Conservation (phyloP, 2,888 invertebrate species). For the Brachylomia viminalis region DNA sequence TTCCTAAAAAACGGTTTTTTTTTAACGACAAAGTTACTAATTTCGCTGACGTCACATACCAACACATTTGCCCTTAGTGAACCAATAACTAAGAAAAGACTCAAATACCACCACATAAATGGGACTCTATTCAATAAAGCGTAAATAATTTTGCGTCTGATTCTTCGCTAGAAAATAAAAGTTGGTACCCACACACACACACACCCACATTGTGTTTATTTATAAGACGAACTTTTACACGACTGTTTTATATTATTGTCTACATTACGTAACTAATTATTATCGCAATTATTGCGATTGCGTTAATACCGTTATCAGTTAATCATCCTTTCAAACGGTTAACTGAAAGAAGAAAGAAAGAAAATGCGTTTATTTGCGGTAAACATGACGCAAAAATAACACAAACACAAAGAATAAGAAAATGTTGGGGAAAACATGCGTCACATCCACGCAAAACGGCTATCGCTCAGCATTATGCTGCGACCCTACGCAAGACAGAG, state of each 20-base stretch:
- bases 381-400: too few relatives aligned
- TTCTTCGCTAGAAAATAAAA: background rate
- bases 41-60: background rate
- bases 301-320: background rate
- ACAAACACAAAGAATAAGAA: too few relatives aligned
- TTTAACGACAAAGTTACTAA: background rate
- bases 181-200: background rate
- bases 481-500: too few relatives aligned
- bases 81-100: background rate
- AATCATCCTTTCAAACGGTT: background rate
- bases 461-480: too few relatives aligned
- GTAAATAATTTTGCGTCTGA: background rate
- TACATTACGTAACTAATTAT: background rate
- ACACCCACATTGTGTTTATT: too few relatives aligned
- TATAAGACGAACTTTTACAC: background rate
- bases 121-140: background rate
- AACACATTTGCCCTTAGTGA: background rate
- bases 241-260: background rate
- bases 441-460: too few relatives aligned
- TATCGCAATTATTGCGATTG: too few relatives aligned
- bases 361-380: too few relatives aligned
- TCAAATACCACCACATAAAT: background rate
- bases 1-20: background rate
- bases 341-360: too few relatives aligned
- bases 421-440: too few relatives aligned